phyloP scores from a whole-genome alignment of 2,888 invertebrate species.

The Amphiduros pacificus region DNA sequence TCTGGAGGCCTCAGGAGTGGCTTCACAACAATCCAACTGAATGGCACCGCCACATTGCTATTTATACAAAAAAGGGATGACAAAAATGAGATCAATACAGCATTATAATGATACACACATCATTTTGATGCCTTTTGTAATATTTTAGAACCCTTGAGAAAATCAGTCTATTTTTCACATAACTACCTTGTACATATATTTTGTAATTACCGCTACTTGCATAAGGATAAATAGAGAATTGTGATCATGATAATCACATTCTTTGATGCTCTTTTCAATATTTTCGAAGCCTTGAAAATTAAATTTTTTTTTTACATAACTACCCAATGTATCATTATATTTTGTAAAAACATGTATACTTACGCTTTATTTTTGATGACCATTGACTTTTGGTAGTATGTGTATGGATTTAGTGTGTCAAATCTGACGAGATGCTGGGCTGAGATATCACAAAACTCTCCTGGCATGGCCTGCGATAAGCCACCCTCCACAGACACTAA shows the following conservation, averaged over 20 bases:
- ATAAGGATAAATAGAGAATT: too few relatives aligned
- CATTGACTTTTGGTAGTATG: constrained; percentile 50
- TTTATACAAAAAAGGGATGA: neutral
- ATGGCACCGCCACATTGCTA: constrained; percentile 53
- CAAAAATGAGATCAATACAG: neutral
- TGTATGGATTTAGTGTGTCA: constrained; percentile 55
- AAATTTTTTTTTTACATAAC: too few relatives aligned
- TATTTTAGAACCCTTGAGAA: too few relatives aligned
- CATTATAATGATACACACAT: neutral
- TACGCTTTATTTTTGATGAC: constrained; percentile 50
- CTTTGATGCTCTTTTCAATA: too few relatives aligned
- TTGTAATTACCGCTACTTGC: too few relatives aligned
- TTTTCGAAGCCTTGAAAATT: too few relatives aligned
- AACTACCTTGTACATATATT: too few relatives aligned
- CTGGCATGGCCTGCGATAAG: constrained; percentile 40
- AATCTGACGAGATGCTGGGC: constrained; percentile 52
- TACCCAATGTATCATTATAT: too few relatives aligned
- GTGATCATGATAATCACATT: too few relatives aligned
- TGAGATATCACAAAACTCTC: constrained; percentile 49
- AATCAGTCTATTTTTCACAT: too few relatives aligned
- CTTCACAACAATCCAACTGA: constrained; percentile 55
- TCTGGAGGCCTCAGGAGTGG: constrained; percentile 44
- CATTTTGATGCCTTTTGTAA: too few relatives aligned
- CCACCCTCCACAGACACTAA: constrained; percentile 46
- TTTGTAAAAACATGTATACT: constrained; percentile 29